These are phyloP conservation scores for Lithosia quadra DNA, from an alignment of 2,888 invertebrate genomes.

Conservation along the genomic window DNA sequence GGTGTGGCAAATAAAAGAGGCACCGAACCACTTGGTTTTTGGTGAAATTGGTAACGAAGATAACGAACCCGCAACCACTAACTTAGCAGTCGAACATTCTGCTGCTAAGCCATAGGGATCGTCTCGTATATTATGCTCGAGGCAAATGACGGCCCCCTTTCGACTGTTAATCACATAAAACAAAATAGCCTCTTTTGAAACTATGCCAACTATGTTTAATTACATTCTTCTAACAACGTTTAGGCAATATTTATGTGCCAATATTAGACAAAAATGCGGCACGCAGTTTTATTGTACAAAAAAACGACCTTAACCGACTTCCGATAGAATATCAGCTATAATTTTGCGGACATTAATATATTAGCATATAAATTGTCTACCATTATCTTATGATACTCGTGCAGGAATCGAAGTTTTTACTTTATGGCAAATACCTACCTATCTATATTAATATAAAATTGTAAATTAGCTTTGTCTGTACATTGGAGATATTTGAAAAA, in stretches of 20 bases:
- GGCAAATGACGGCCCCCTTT: conserved; percentile 32
- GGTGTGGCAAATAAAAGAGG: no score
- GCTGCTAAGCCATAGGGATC: background rate
- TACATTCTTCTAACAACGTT: conserved; percentile 41
- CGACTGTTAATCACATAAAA: conserved; percentile 20
- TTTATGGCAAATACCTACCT: conserved; percentile 41
- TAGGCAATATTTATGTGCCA: conserved; percentile 50
- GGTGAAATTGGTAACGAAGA: no score
- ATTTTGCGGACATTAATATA: conserved; percentile 60
- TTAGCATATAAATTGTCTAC: conserved; percentile 61
- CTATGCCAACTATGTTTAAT: conserved; percentile 43
- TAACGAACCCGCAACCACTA: no score
- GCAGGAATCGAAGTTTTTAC: conserved; percentile 37
- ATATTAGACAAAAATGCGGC: conserved; percentile 35
- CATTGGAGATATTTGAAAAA: no score
- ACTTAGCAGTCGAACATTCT: no score
- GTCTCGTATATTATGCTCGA: conserved; percentile 14
- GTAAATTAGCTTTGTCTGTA: no score
- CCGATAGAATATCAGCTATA: conserved; percentile 50
- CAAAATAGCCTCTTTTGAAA: conserved; percentile 42
- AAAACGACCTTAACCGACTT: conserved; percentile 60
- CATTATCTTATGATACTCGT: conserved; percentile 50
- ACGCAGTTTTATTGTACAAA: conserved; percentile 36
- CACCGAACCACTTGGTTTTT: no score
- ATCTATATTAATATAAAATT: no score